Evolutionary conservation across 2,797 vertebrate species (phyloP).

Genomic region (Esox masquinongy): DNA sequence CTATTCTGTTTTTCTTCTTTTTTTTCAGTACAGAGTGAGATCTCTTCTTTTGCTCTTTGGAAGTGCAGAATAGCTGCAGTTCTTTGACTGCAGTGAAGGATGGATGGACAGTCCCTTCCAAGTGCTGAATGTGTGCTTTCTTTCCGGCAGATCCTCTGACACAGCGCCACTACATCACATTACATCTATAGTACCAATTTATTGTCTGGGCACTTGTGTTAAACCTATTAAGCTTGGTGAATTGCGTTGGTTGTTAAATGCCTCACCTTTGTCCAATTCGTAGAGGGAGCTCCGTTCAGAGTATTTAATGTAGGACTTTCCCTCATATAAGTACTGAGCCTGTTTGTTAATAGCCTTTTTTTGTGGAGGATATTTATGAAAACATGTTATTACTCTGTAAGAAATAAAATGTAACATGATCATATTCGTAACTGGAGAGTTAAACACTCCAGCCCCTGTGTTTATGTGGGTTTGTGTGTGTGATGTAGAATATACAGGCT

Average conservation of each 20-base stretch:
- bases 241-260: conserved; percentile 30
- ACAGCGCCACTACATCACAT: conserved; percentile 14
- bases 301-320: conserved; percentile 16
- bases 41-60: conserved; percentile 28
- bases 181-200: conserved; percentile 26
- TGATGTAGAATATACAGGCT: conserved; percentile 69
- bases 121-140: conserved; percentile 36
- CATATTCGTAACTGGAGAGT: conserved; percentile 72
- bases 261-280: conserved; percentile 24
- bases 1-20: conserved; percentile 30
- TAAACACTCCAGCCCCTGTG: conserved; percentile 59
- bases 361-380: conserved; percentile 45
- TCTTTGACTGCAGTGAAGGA: conserved; percentile 33
- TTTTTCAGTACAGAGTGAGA: conserved; percentile 21
- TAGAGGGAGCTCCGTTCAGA: conserved; percentile 15
- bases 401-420: conserved; percentile 65
- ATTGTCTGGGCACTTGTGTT: conserved; percentile 16
- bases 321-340: conserved; percentile 45
- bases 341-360: conserved; percentile 45
- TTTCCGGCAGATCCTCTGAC: conserved; percentile 27
- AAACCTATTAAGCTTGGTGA: conserved; percentile 17
- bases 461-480: conserved; percentile 61
- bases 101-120: conserved; percentile 36
- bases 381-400: conserved; percentile 65
- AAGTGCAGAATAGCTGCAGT: background rate